Evolutionary conservation across 2,888 invertebrate species (phyloP).

Genomic region (Parnassius glacialis): DNA sequence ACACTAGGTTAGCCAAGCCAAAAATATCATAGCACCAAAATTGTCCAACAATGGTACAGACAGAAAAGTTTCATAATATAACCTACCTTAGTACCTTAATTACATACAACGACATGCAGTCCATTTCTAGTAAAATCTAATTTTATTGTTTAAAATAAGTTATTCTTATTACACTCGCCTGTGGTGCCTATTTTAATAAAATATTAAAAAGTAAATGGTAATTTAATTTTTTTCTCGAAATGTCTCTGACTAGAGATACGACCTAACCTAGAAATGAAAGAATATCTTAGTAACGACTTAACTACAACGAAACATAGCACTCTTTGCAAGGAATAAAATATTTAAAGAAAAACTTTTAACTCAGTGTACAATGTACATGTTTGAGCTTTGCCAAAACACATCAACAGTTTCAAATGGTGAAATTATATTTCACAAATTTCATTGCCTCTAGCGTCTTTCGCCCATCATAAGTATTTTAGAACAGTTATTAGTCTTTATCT

Average conservation of each 20-base stretch:
- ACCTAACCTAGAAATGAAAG: conserved; percentile 68
- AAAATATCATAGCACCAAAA: conserved; percentile 77
- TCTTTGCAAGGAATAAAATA: conserved; percentile 63
- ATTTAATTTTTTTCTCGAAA: conserved; percentile 63
- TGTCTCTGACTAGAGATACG: conserved; percentile 80
- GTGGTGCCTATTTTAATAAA: conserved; percentile 65
- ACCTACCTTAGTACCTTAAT: conserved; percentile 33
- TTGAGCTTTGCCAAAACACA: conserved; percentile 75
- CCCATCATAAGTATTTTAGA: background rate
- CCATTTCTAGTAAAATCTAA: conserved; percentile 47
- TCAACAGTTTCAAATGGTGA: conserved; percentile 56
- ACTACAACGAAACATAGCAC: conserved; percentile 71
- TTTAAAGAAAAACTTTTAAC: conserved; percentile 43
- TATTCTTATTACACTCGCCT: conserved; percentile 68
- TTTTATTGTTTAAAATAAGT: conserved; percentile 54
- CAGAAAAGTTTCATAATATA: conserved; percentile 72
- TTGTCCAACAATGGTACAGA: conserved; percentile 63
- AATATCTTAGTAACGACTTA: conserved; percentile 57
- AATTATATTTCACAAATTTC: conserved; percentile 65
- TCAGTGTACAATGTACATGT: conserved; percentile 54
- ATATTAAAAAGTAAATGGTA: conserved; percentile 78
- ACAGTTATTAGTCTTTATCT: background rate
- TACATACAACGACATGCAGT: conserved; percentile 61
- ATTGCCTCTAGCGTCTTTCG: conserved; percentile 3
- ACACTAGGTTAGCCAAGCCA: conserved; percentile 76